Evolutionary conservation across 2,888 invertebrate genomes (phyloP).

Genomic region (Pyrocoelia pectoralis): DNA sequence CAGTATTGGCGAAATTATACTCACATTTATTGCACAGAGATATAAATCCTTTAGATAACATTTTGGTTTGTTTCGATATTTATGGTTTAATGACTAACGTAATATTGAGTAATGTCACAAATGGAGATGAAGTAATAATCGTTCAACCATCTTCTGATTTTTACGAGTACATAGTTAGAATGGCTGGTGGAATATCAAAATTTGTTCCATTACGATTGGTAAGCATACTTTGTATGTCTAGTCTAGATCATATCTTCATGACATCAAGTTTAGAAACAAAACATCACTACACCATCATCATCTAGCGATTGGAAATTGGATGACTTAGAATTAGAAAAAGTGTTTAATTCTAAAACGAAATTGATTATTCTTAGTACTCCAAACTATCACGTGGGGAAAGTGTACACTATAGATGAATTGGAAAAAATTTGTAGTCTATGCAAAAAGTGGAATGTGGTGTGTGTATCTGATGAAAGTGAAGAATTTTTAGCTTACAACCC

Average conservation of each 20-base stretch:
- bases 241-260: no score
- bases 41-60: constrained; percentile 86
- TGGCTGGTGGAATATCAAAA: constrained; percentile 85
- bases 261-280: no score
- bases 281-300: constrained; percentile 50
- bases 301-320: constrained; percentile 93
- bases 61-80: constrained; percentile 91
- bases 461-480: constrained; percentile 97
- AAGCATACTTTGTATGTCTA: constrained; percentile 50
- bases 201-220: constrained; percentile 89
- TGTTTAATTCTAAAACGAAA: constrained; percentile 91
- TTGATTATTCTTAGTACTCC: constrained; percentile 95
- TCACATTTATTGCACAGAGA: constrained; percentile 76
- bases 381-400: constrained; percentile 97
- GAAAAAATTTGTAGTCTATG: constrained; percentile 85
- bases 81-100: constrained; percentile 92
- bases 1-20: constrained; percentile 85
- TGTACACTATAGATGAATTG: constrained; percentile 75
- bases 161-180: constrained; percentile 92
- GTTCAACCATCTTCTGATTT: constrained; percentile 99
- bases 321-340: constrained; percentile 75
- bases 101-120: constrained; percentile 83
- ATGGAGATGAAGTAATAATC: constrained; percentile 92
- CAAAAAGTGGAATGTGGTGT: constrained; percentile 90
- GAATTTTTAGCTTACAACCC: constrained; percentile 95